Percentiles rank a stretch among this genome's conserved stretches.
These are phyloP conservation scores for Aphidius colemani DNA, from an alignment of 2,888 invertebrate species.

Conservation along the genomic window DNA sequence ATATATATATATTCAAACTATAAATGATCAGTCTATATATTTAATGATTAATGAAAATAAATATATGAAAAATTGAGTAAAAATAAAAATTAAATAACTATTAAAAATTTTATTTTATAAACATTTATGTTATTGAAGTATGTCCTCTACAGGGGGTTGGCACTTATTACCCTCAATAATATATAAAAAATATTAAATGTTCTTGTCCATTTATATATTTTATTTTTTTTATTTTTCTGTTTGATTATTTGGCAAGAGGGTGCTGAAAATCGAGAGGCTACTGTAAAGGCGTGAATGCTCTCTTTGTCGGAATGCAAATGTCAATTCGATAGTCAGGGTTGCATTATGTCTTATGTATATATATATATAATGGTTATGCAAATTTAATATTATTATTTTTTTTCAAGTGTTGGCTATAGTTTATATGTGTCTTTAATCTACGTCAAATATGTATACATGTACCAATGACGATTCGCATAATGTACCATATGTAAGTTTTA, in stretches of 20 bases:
- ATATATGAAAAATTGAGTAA: too few species aligned
- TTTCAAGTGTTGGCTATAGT: constrained; percentile 4
- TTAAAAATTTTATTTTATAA: too few species aligned
- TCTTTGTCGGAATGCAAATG: constrained; percentile 56
- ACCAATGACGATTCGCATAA: not conserved
- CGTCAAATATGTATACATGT: constrained; percentile 12
- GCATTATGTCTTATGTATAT: constrained; percentile 40
- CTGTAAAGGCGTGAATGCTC: constrained; percentile 56
- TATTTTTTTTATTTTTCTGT: constrained; percentile 12
- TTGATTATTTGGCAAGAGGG: constrained; percentile 1
- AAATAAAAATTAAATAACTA: too few species aligned
- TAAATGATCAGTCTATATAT: too few species aligned
- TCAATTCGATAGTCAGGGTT: constrained; percentile 42
- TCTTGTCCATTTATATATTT: not conserved
- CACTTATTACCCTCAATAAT: too few species aligned
- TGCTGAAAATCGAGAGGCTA: constrained; percentile 41
- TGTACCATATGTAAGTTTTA: constrained; percentile 19
- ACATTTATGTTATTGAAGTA: too few species aligned
- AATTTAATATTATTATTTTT: constrained; percentile 34
- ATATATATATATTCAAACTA: too few species aligned
- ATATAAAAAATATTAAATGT: not conserved
- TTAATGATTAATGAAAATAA: too few species aligned
- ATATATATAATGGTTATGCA: constrained; percentile 45
- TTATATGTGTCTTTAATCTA: constrained; percentile 1
- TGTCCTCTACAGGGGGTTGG: too few species aligned